Evolutionary conservation across 2,113 vertebrate genomes (phyloP), one percentile per base, ranked within the genome.

Genomic region (Piprites chloris): DNA sequence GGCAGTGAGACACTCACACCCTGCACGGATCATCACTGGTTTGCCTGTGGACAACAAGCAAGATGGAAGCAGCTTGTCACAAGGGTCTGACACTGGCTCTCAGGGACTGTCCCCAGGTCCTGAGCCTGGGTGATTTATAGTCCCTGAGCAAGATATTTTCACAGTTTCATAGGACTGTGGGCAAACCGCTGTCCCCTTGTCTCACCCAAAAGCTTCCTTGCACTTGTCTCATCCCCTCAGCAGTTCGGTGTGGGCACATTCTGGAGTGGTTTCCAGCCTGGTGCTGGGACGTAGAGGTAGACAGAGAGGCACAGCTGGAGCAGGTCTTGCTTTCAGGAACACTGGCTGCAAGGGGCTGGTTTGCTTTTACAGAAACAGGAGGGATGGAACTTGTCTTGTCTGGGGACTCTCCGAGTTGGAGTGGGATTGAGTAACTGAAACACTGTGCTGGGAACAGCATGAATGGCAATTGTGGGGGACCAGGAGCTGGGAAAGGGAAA

Each of bases 171-270:
- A 41, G 20, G 44, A 52, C 44, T 65, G 49, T 56, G 81, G 41
- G 58, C 67, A 90, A 85, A 59, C 71, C 93, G 62, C 77, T 89
- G 74, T 65, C 53, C 65, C 44, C 74, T 66, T 35, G 41, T 62
- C 89, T 96, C 89, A 79, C 58, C 46, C 72, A 23, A 27, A 87
- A 92, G 89, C 74, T 94, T 91, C 69, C 69, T 71, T 75, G 72
- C 89, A 73, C 85, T 90, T 79, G 21, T 74, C 80, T 84, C 50
- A 41, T 71, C 62, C 62, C 72, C 28, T 61, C 53, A 56, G 19
- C 69, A 12, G 32, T 85, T 62, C 58, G 93, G 27, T 6, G 5
- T 68, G 89, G 66, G 42, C 89, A 78, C 58, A 14, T 82, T 44
- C 85, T 42, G 10, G 18, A 63, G 72, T 63, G 80, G 33, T 86